These are phyloP conservation scores for Agrenia bidenticulata DNA, from an alignment of 2,888 invertebrate species.

Conservation along the genomic window DNA sequence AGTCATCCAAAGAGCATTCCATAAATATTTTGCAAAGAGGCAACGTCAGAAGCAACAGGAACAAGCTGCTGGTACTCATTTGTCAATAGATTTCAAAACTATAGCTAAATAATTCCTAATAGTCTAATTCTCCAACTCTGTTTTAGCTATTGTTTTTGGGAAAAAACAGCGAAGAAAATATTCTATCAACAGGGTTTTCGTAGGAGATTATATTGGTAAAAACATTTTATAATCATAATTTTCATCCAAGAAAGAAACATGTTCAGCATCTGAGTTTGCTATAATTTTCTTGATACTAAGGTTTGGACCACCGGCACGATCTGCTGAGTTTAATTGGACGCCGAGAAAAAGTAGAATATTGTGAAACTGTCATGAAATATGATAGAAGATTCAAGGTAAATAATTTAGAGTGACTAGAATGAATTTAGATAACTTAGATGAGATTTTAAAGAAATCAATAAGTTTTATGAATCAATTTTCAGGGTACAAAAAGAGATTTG, in stretches of 20 bases:
- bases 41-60: constrained; percentile 63
- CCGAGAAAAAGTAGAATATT: constrained; percentile 67
- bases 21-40: constrained; percentile 64
- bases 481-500: constrained; percentile 64
- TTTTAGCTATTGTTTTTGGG: constrained; percentile 57
- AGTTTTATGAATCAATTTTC: constrained; percentile 36
- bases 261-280: neutral
- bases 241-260: no score
- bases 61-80: constrained; percentile 58
- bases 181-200: constrained; percentile 67
- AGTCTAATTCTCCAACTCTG: no score
- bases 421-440: neutral
- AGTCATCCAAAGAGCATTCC: constrained; percentile 68
- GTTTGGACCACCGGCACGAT: constrained; percentile 63
- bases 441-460: constrained; percentile 3
- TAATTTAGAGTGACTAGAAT: neutral
- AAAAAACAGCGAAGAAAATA: constrained; percentile 66
- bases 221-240: neutral
- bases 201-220: constrained; percentile 68
- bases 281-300: constrained; percentile 17
- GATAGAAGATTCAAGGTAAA: constrained; percentile 67
- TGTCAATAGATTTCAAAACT: constrained; percentile 20
- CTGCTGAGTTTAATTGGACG: constrained; percentile 63
- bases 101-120: no score
- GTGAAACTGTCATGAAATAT: constrained; percentile 66